phyloP scores from a whole-genome alignment of 2,113 vertebrate genomes.

The Pipra filicauda region DNA sequence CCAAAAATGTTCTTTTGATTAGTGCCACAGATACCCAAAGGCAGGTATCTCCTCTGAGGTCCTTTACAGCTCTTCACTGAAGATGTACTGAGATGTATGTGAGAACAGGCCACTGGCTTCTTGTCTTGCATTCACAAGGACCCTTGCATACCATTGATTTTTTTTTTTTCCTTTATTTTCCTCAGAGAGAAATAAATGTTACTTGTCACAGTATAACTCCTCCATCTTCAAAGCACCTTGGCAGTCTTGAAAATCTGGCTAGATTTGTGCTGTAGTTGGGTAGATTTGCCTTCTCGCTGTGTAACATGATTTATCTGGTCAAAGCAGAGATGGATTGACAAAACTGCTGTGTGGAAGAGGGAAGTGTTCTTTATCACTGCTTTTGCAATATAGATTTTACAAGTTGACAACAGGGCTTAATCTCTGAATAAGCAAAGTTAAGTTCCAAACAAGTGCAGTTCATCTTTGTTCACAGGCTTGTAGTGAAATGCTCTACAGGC shows the following conservation, averaged over 20 bases:
- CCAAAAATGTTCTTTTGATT: neutral
- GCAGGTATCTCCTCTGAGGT: neutral
- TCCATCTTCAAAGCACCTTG: neutral
- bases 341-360: neutral
- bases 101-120: neutral
- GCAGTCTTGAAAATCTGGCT: neutral
- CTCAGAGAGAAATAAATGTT: neutral
- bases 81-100: neutral
- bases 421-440: conserved; percentile 27
- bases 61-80: neutral
- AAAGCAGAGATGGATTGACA: neutral
- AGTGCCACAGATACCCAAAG: neutral
- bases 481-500: neutral
- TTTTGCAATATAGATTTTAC: conserved; percentile 4
- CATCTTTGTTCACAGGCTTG: neutral
- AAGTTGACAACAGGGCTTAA: neutral
- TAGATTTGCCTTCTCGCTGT: neutral
- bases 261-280: neutral
- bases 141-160: neutral
- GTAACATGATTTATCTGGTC: neutral
- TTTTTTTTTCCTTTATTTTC: neutral
- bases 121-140: neutral
- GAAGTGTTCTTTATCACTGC: neutral
- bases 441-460: conserved; percentile 4
- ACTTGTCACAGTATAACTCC: neutral